Evolutionary conservation across 2,888 invertebrate genomes (phyloP), one percentile per base, ranked within the genome.

Genomic region (Andrena marginata): DNA sequence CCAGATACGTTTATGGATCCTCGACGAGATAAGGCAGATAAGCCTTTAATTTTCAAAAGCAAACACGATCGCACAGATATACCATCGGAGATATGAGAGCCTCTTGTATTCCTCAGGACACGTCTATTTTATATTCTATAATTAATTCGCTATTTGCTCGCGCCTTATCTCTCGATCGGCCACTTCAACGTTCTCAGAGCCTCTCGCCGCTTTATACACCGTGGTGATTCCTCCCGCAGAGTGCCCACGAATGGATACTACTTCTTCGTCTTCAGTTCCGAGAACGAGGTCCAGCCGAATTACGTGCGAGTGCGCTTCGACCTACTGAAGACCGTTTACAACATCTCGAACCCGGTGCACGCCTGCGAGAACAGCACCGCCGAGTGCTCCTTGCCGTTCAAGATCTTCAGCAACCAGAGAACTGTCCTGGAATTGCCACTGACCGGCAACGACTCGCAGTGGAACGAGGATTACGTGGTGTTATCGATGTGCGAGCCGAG

Each of bases 251-350:
- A 97, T 88, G 97, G 97, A 7, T 97, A 97, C 93, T 97, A 97
- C 90, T 97, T 97, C 94, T 97, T 97, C 94, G 96, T 97, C 0
- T 97, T 97, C 94, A 97, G 96, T 92, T 97, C 97, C 6, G 97
- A 97, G 92, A 97, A 97, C 91, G 97, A 97, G 89, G 95, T 96
- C 0, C 96, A 97, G 91, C 94, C 95, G 7, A 97, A 97, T 94
- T 97, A 96, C 92, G 95, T 97, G 42, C 94, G 96, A 26, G 96
- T 97, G 0, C 95, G 95, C 65, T 97, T 97, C 92, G 95, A 96
- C 70, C 94, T 97, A 0, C 95, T 96, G 90, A 97, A 97, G 94
- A 96, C 96, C 0, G 94, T 96, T 7, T 97, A 97, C 92, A 96
- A 97, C 91, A 95, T 96, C 0, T 94, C 95, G n/a, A 95, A 96